phyloP scores from a whole-genome alignment of 1,140 invertebrate genomes.

The Paracyclopina nana region DNA sequence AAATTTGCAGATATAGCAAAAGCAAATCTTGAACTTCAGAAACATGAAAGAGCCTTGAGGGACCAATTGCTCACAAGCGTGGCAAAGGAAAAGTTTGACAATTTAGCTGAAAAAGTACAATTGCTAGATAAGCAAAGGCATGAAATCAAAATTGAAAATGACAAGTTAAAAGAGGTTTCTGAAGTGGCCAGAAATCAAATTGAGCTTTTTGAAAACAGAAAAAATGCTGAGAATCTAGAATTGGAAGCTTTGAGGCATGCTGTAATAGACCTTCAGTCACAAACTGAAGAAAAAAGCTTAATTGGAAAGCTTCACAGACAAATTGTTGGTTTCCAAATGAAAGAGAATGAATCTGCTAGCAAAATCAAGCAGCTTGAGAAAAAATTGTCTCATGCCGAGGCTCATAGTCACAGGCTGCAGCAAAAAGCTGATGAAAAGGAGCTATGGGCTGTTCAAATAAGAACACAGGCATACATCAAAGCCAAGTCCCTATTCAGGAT shows the following conservation, averaged over 20 bases:
- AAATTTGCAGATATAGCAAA: constrained; percentile 11
- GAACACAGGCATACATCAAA: background rate
- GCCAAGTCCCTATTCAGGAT: background rate
- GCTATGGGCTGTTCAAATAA: background rate
- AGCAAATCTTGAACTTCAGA: constrained; percentile 9
- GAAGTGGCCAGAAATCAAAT: constrained; percentile 14
- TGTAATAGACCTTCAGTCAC: constrained; percentile 19
- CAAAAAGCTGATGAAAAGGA: constrained; percentile 1
- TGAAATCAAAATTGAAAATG: constrained; percentile 22
- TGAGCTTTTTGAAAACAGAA: constrained; percentile 4
- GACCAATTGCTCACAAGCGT: constrained; percentile 16
- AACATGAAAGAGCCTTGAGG: constrained; percentile 2
- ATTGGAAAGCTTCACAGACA: constrained; percentile 11
- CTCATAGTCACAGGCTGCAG: background rate
- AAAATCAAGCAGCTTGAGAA: constrained; percentile 1
- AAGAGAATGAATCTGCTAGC: background rate
- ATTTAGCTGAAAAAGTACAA: constrained; percentile 12
- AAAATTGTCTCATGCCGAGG: background rate
- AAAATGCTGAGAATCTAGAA: constrained; percentile 22
- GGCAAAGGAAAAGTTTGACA: constrained; percentile 20
- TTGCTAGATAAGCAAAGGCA: background rate
- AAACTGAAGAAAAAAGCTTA: constrained; percentile 17
- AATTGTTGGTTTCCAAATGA: constrained; percentile 6
- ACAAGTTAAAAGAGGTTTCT: constrained; percentile 24
- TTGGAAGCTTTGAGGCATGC: constrained; percentile 23